Base-by-base conservation (phyloP, 2,797 vertebrate genomes). In the Todus mexicanus region DNA sequence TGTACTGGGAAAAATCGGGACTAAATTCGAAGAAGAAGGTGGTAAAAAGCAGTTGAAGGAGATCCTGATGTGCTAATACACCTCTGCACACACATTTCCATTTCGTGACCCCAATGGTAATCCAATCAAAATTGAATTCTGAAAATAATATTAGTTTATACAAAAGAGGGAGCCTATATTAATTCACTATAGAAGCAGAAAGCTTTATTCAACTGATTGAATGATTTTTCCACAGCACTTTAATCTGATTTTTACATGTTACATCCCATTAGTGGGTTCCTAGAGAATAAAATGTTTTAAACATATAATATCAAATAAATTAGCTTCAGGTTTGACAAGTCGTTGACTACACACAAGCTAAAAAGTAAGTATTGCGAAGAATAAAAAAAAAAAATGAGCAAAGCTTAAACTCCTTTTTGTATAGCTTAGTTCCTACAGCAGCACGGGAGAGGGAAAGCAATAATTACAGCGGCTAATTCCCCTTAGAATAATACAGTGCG, bases 161-260 rank as follows among this genome's bases (percentile, higher is more conserved):
- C 31, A 90, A 94, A 89, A 84, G 33, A 78, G n/a, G 3, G 8
- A 70, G 6, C 4, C 1, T 66, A 23, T 51, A 60, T 42, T 91
- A 42, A 89, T 48, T 72, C 27, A 63, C 50, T 7, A 19, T 7
- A 75, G 50, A 70, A 90, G 22, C 33, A 86, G 65, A 88, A 89
- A 65, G 26, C 29, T 84, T 75, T 90, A 69, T 78, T 86, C 60
- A 64, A 38, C 51, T 72, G 51, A 60, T 29, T 66, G 50, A 80
- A 68, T 60, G 63, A 29, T 37, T 12, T 88, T 86, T 84, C 47
- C 8, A 12, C 53, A 70, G 57, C 43, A 86, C 73, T 93, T 88
- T 86, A 94, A 91, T 87, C 68, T 86, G 76, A 68, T 90, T 94
- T 92, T 88, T 47, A 33, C n/a, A 15, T 70, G 47, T 51, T 93